These are phyloP conservation scores for Xylophagus ater DNA, from an alignment of 2,888 invertebrate species.

Conservation along the genomic window DNA sequence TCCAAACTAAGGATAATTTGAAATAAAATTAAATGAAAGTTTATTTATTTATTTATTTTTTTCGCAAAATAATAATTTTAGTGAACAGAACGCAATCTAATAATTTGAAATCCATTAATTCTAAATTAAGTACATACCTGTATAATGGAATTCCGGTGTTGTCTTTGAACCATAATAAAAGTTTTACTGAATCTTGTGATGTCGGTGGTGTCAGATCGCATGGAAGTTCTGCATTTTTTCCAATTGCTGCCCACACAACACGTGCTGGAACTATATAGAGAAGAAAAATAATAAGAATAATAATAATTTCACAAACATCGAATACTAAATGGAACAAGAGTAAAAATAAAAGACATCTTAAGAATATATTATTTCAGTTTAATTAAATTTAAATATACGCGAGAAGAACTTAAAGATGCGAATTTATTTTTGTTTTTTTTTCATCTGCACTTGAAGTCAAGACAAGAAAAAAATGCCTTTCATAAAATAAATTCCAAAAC, in stretches of 20 bases:
- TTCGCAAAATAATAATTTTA: neutral
- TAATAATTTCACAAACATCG: too few relatives aligned
- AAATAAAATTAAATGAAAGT: neutral
- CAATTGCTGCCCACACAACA: constrained; percentile 64
- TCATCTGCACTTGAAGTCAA: too few relatives aligned
- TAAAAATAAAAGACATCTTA: too few relatives aligned
- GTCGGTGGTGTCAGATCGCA: constrained; percentile 70
- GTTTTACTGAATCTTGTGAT: constrained; percentile 58
- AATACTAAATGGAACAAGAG: too few relatives aligned
- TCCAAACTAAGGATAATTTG: constrained; percentile 50
- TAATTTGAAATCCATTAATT: too few relatives aligned
- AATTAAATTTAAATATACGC: too few relatives aligned
- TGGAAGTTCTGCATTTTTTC: constrained; percentile 64
- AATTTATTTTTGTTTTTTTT: too few relatives aligned
- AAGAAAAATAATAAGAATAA: constrained; percentile 12
- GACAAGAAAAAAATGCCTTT: too few relatives aligned
- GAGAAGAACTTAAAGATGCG: too few relatives aligned
- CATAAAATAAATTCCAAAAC: too few relatives aligned
- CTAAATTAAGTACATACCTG: constrained; percentile 61
- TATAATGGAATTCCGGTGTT: constrained; percentile 73
- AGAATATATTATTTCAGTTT: too few relatives aligned
- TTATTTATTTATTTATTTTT: neutral
- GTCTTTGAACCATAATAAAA: constrained; percentile 88
- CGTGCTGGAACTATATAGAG: constrained; percentile 50
- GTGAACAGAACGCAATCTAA: neutral